Conservation (phyloP, 2,888 invertebrate species). For the Artemia sinica region DNA sequence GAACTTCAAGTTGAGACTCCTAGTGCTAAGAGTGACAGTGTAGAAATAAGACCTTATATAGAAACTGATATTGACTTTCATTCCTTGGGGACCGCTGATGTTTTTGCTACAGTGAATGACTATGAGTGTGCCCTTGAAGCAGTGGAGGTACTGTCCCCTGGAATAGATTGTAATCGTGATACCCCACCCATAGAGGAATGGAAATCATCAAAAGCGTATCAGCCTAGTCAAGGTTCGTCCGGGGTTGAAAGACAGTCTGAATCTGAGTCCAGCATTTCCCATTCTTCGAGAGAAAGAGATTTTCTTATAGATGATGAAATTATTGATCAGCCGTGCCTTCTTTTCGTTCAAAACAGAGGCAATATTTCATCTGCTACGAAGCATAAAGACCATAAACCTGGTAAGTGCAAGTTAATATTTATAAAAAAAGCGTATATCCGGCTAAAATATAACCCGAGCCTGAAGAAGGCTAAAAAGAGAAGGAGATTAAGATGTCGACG, state of each 20-base stretch:
- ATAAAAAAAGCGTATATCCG: too few relatives aligned
- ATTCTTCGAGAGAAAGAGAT: constrained; percentile 10
- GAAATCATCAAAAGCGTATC: constrained; percentile 3
- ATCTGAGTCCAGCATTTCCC: neutral
- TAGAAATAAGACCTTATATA: constrained; percentile 4
- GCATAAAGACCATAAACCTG: too few relatives aligned
- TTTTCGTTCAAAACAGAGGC: constrained; percentile 12
- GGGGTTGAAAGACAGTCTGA: neutral
- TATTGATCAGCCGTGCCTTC: constrained; percentile 15
- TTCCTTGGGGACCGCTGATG: neutral
- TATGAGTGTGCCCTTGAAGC: neutral
- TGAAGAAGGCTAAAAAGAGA: too few relatives aligned
- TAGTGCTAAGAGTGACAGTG: neutral
- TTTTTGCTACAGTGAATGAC: neutral
- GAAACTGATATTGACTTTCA: constrained; percentile 6
- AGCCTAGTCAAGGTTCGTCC: neutral
- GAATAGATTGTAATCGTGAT: neutral
- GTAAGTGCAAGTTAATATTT: too few relatives aligned
- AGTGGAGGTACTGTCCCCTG: neutral
- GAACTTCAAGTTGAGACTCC: neutral
- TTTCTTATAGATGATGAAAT: constrained; percentile 19
- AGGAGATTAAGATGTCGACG: too few relatives aligned
- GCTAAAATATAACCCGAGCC: too few relatives aligned
- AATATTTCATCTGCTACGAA: neutral
- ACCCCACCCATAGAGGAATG: neutral